Evolutionary conservation across 2,113 vertebrate species (phyloP).

Genomic region (Lepisosteus oculatus): DNA sequence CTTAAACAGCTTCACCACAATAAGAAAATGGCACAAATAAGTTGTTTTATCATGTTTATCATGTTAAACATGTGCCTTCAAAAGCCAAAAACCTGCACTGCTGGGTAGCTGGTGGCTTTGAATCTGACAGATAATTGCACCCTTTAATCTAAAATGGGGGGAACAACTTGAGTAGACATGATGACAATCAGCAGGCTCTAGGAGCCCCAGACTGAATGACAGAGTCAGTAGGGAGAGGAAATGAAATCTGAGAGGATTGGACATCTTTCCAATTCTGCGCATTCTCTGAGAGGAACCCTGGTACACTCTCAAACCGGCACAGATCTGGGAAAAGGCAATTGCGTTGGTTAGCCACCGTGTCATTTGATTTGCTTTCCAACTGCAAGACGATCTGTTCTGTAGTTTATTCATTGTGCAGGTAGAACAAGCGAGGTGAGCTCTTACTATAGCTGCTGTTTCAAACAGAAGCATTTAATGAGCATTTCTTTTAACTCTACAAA

Average conservation of each 20-base stretch:
- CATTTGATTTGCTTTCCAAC: conserved; percentile 71
- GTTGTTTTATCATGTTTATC: conserved; percentile 71
- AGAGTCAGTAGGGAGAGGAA: conserved; percentile 35
- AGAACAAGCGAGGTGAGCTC: conserved; percentile 35
- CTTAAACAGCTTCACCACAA: conserved; percentile 55
- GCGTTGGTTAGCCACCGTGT: conserved; percentile 60
- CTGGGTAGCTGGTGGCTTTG: conserved; percentile 56
- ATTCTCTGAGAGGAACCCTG: conserved; percentile 17
- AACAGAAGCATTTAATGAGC: too few relatives aligned
- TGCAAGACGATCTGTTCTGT: conserved; percentile 65
- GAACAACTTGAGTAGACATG: conserved; percentile 8
- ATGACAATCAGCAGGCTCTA: too few relatives aligned
- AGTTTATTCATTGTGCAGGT: conserved; percentile 59
- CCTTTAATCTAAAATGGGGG: conserved; percentile 52
- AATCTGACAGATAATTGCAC: conserved; percentile 62
- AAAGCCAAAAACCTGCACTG: conserved; percentile 57
- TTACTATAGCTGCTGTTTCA: too few relatives aligned
- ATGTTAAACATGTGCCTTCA: conserved; percentile 67
- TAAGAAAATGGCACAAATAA: conserved; percentile 55
- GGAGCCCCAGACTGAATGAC: conserved; percentile 39
- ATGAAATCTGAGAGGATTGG: conserved; percentile 8
- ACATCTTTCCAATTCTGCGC: conserved; percentile 32
- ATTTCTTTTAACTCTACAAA: conserved; percentile 30
- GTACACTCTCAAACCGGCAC: too few relatives aligned
- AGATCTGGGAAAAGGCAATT: conserved; percentile 60